Base-by-base conservation (phyloP, 2,113 vertebrate genomes). In the Sapajus apella region DNA sequence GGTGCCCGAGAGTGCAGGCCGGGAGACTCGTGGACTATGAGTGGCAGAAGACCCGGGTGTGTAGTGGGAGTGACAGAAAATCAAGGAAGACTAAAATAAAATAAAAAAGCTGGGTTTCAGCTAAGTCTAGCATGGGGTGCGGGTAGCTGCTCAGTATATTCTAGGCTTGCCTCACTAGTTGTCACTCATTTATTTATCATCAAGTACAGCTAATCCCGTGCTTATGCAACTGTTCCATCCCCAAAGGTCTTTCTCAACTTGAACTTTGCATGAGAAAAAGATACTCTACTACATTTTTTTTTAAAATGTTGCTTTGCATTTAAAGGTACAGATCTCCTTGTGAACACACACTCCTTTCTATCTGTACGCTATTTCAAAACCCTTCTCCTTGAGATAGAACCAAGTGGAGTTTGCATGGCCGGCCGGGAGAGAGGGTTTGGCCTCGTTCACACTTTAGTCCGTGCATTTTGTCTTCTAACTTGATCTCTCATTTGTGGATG, bases 191-290 rank as follows among this genome's bases (percentile, higher is more conserved):
- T 97, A 95, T 93, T 97, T 96, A 97, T 94, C 94, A 94, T 93
- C 89, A 70, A 79, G 96, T 76, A 97, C 96, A 97, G 95, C 95
- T 97, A 97, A 98, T 97, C 90, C 97, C 23, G 6, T 8, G 47
- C 96, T 97, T 98, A 96, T 50, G 91, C 91, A 98, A 97, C 96
- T 72, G 73, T 90, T 91, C 82, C 83, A 68, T 76, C 61, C 96
- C 68, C 5, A 91, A 94, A 94, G 61, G 50, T 84, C 95, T 97
- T 97, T 96, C 93, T 94, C 93, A 95, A 52, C 95, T 93, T 93
- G 96, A 97, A 97, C 91, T 94, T 96, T 93, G 92, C 91, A 82
- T 45, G 79, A 93, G 84, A 43, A 25, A 47, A 61, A 90, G 72
- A 70, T 27, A 70, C n/a, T 68, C 13, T 47, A 7, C 37, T 52